Evolutionary conservation across 1,140 invertebrate genomes (phyloP).

Genomic region (Chrysomallon squamiferum): DNA sequence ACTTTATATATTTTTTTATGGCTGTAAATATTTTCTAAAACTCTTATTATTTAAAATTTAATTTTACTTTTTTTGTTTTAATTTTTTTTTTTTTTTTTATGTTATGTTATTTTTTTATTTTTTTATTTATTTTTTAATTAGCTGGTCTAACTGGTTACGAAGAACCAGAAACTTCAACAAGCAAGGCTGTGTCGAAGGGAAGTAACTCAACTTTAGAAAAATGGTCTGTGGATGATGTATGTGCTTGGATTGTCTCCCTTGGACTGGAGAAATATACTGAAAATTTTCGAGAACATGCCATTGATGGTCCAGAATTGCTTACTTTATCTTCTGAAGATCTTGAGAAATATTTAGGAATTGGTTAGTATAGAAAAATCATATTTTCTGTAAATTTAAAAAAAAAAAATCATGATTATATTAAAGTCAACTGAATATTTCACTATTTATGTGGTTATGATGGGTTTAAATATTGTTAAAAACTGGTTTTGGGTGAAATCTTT

Average conservation of each 20-base stretch:
- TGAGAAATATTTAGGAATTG: slow-evolving; percentile 66
- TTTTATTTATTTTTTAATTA: background rate
- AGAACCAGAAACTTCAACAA: slow-evolving; percentile 2
- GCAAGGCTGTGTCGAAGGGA: background rate
- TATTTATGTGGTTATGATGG: too few species aligned
- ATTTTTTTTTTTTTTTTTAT: too few species aligned
- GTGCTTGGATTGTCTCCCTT: slow-evolving; percentile 71
- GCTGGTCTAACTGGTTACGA: slow-evolving; percentile 24
- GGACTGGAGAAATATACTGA: slow-evolving; percentile 66
- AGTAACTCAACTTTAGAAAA: slow-evolving; percentile 6
- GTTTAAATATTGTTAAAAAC: background rate
- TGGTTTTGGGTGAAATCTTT: too few species aligned
- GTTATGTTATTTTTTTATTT: too few species aligned
- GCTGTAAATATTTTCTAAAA: too few species aligned
- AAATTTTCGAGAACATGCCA: slow-evolving; percentile 63
- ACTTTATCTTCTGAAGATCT: slow-evolving; percentile 67
- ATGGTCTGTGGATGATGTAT: slow-evolving; percentile 71
- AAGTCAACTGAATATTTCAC: too few species aligned
- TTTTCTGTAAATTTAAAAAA: too few species aligned
- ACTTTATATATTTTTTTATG: too few species aligned
- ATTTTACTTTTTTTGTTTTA: too few species aligned
- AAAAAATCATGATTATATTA: too few species aligned
- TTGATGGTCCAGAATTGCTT: slow-evolving; percentile 71
- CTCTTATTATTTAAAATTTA: too few species aligned
- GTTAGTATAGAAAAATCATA: too few species aligned